Percentiles rank a stretch among this genome's conserved stretches.
These are phyloP conservation scores for Ceratina australensis DNA, from an alignment of 1,140 invertebrate species.

Conservation along the genomic window DNA sequence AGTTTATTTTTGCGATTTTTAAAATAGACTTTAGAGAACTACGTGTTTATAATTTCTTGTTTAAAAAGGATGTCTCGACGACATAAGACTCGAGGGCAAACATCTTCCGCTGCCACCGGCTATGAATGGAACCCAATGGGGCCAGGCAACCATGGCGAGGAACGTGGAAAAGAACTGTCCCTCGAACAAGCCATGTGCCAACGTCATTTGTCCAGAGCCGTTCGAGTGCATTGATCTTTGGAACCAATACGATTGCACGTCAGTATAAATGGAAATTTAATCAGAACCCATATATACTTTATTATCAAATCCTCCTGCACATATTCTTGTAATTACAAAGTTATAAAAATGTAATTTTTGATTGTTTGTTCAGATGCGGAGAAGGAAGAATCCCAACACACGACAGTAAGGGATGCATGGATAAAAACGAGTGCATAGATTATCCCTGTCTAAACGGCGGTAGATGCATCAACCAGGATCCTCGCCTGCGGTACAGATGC, in stretches of 20 bases:
- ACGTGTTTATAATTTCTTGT: not conserved
- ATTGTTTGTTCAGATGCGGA: conserved; percentile 86
- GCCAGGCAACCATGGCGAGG: conserved; percentile 93
- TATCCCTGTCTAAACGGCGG: conserved; percentile 95
- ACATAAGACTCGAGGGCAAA: conserved; percentile 93
- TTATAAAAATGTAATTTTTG: not conserved
- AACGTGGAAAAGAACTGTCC: conserved; percentile 95
- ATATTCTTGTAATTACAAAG: no score
- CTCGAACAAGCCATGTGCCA: conserved; percentile 95
- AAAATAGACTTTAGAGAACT: not conserved
- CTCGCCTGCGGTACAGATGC: conserved; percentile 89
- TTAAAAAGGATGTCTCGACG: conserved; percentile 87
- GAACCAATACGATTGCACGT: conserved; percentile 99
- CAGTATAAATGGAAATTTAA: conserved; percentile 78
- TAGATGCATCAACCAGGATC: conserved; percentile 93
- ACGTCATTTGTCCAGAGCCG: conserved; percentile 94
- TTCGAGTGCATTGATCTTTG: conserved; percentile 98
- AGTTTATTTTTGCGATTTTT: not conserved
- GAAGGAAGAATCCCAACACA: conserved; percentile 93
- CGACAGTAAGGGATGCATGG: conserved; percentile 94
- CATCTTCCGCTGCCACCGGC: conserved; percentile 94
- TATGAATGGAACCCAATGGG: conserved; percentile 96
- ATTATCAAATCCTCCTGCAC: no score
- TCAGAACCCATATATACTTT: no score
- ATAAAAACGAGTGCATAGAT: conserved; percentile 96